Conservation (phyloP, 2,888 invertebrate species). For the Pandemis corylana region DNA sequence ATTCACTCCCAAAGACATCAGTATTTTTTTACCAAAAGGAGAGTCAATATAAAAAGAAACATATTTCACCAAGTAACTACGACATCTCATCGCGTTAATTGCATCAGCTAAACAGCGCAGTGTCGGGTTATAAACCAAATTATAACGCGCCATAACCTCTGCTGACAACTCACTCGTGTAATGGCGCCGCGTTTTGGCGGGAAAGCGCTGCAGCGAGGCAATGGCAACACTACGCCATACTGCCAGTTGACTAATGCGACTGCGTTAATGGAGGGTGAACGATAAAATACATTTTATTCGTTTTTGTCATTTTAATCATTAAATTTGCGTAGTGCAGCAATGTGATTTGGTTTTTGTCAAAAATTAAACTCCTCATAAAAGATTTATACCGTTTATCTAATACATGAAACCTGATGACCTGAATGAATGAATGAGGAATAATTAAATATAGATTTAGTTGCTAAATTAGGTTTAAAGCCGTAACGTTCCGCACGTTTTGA, state of each 20-base stretch:
- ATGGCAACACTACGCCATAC: slow-evolving; percentile 55
- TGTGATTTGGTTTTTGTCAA: slow-evolving; percentile 5
- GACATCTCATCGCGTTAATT: slow-evolving; percentile 61
- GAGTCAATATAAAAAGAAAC: neutral
- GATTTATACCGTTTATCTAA: neutral
- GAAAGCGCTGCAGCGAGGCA: slow-evolving; percentile 59
- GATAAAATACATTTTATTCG: slow-evolving; percentile 74
- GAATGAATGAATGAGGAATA: too few relatives aligned
- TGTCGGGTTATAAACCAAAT: slow-evolving; percentile 83
- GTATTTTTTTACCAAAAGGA: neutral
- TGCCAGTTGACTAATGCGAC: slow-evolving; percentile 66
- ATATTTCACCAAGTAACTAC: slow-evolving; percentile 17
- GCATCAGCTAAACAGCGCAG: slow-evolving; percentile 67
- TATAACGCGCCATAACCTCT: slow-evolving; percentile 82
- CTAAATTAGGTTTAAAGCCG: too few relatives aligned
- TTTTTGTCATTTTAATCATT: slow-evolving; percentile 58
- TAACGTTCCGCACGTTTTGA: too few relatives aligned
- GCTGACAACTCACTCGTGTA: slow-evolving; percentile 80
- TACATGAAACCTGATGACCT: too few relatives aligned
- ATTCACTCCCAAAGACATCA: slow-evolving; percentile 1
- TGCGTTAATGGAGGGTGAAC: slow-evolving; percentile 75
- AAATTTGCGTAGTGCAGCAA: slow-evolving; percentile 23
- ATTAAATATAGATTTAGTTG: too few relatives aligned
- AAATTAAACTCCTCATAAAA: neutral
- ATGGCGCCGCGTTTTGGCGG: slow-evolving; percentile 80